Percentiles rank a stretch among this genome's conserved stretches.
Conservation (phyloP, 2,888 invertebrate genomes). For the Ferdinandea cuprea region DNA sequence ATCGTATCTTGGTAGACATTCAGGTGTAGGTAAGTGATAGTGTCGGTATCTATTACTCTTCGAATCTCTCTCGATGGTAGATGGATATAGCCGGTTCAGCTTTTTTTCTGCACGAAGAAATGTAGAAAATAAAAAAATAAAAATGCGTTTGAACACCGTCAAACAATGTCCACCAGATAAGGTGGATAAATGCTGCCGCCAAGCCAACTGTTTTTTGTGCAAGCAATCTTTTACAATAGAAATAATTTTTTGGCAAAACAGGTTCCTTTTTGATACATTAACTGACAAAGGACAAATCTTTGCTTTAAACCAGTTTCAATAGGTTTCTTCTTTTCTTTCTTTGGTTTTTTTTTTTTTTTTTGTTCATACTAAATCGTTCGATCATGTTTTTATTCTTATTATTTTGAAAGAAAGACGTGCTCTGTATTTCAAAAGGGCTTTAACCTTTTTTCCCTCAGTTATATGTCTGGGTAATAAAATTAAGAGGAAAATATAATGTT, state of each 20-base stretch:
- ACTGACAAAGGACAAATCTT: conserved; percentile 48
- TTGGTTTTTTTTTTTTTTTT: conserved; percentile 16
- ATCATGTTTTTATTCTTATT: background rate
- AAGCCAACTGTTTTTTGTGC: conserved; percentile 24
- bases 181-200: conserved; percentile 16
- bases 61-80: no score
- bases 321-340: no score
- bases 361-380: background rate
- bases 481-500: background rate
- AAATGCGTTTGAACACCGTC: background rate
- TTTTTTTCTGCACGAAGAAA: background rate
- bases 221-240: conserved; percentile 18
- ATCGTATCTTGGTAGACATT: no score
- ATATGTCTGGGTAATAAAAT: background rate
- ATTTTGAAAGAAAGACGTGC: conserved; percentile 29
- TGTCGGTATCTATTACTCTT: no score
- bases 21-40: no score
- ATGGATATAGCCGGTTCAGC: background rate
- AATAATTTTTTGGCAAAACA: conserved; percentile 48
- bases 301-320: conserved; percentile 54
- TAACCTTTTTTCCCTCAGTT: conserved; percentile 4
- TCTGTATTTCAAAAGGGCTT: conserved; percentile 28
- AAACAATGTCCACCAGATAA: background rate
- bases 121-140: background rate
- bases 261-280: conserved; percentile 53